phyloP scores from a whole-genome alignment of 2,888 invertebrate species.

The Sesamia inferens region DNA sequence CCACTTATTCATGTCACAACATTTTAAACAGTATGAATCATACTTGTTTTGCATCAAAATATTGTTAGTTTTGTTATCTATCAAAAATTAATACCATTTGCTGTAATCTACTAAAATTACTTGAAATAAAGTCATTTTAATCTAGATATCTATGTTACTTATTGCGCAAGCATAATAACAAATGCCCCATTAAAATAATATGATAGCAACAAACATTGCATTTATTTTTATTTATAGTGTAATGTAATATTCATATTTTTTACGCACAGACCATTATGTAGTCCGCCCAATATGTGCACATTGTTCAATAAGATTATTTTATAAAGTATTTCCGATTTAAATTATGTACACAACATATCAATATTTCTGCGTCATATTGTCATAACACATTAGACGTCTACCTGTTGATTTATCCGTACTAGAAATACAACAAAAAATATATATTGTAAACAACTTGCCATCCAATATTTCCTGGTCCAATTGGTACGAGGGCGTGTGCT shows the following conservation, averaged over 20 bases:
- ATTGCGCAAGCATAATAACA: slow-evolving; percentile 1
- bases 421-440: slow-evolving; percentile 70
- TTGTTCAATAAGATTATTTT: slow-evolving; percentile 15
- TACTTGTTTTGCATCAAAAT: slow-evolving; percentile 11
- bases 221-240: slow-evolving; percentile 2
- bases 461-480: slow-evolving; percentile 87
- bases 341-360: slow-evolving; percentile 54
- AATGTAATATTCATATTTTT: neutral
- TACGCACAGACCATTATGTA: neutral
- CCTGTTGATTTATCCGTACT: slow-evolving; percentile 68
- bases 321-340: slow-evolving; percentile 40
- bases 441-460: slow-evolving; percentile 74
- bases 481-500: slow-evolving; percentile 85
- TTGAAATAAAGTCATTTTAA: no score
- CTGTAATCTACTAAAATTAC: neutral
- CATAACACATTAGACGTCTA: slow-evolving; percentile 63
- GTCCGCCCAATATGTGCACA: slow-evolving; percentile 10
- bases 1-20: slow-evolving; percentile 18
- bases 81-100: neutral
- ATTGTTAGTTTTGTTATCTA: neutral
- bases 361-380: slow-evolving; percentile 69
- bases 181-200: neutral
- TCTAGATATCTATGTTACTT: neutral
- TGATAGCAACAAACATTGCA: slow-evolving; percentile 10
- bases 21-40: slow-evolving; percentile 36